Conservation (phyloP, 1,140 invertebrate species). For the Mactra quadrangularis region DNA sequence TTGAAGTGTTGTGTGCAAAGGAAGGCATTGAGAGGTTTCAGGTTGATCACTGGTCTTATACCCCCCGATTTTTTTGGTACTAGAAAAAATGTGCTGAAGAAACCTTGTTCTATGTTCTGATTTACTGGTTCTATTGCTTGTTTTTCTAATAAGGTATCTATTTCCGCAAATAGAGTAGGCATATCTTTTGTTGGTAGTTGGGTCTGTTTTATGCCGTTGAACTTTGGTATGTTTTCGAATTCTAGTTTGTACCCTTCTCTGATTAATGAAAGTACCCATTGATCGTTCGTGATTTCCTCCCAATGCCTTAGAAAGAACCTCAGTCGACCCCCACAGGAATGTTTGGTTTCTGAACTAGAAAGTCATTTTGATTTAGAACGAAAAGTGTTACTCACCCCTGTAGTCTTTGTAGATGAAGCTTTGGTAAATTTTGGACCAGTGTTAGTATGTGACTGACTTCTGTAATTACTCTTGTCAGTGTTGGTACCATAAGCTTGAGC, state of each 20-base stretch:
- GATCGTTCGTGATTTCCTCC: constrained; percentile 31
- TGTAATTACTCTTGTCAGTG: not conserved
- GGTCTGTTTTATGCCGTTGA: constrained; percentile 24
- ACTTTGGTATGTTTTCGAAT: constrained; percentile 11
- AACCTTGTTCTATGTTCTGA: constrained; percentile 40
- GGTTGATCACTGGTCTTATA: constrained; percentile 43
- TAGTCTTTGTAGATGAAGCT: not conserved
- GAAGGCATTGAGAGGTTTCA: constrained; percentile 47
- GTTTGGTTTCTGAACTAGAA: not conserved
- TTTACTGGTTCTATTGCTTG: constrained; percentile 26
- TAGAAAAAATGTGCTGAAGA: constrained; percentile 53
- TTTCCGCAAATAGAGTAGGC: constrained; percentile 5
- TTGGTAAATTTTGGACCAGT: constrained; percentile 10
- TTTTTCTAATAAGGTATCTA: constrained; percentile 38
- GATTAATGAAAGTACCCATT: constrained; percentile 23
- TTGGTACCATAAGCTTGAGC: not conserved
- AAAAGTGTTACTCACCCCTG: constrained; percentile 17
- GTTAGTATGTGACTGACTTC: not conserved
- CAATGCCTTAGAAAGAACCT: constrained; percentile 21
- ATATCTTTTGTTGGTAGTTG: not conserved
- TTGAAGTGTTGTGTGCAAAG: constrained; percentile 42
- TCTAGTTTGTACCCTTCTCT: constrained; percentile 37
- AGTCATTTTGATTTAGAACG: constrained; percentile 3
- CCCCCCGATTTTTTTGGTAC: constrained; percentile 48
- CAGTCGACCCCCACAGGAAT: constrained; percentile 30